Evolutionary conservation across 37 sponge, comb jelly and placozoan genomes (phyloP).

Genomic region (Bolinopsis microptera): DNA sequence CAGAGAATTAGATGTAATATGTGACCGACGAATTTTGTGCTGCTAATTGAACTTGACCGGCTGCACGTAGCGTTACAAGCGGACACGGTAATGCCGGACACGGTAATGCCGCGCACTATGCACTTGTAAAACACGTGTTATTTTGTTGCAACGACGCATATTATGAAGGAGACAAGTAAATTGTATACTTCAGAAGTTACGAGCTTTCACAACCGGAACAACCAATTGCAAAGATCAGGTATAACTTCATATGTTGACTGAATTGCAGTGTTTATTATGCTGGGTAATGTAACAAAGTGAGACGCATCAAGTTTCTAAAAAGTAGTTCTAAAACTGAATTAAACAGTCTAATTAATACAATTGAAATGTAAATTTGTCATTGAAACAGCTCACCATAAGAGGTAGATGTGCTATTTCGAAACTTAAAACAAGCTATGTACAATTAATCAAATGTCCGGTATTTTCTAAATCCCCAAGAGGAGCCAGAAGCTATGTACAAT

Average conservation of each 20-base stretch:
- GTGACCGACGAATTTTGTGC: background rate
- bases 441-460: too few relatives aligned
- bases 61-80: background rate
- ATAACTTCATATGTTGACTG: background rate
- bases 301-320: background rate
- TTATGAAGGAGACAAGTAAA: too few relatives aligned
- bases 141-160: too few relatives aligned
- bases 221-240: background rate
- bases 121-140: too few relatives aligned
- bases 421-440: background rate
- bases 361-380: background rate
- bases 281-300: background rate
- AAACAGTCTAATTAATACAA: background rate
- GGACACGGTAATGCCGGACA: background rate
- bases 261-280: background rate
- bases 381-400: background rate
- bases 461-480: too few relatives aligned
- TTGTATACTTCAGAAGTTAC: background rate
- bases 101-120: too few relatives aligned
- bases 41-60: background rate
- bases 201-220: background rate
- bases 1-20: background rate
- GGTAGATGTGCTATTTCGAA: background rate
- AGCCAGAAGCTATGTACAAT: too few relatives aligned
- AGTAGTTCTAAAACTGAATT: background rate